These are phyloP conservation scores for Ranitomeya imitator DNA, from an alignment of 2,113 vertebrate species.

Conservation along the genomic window DNA sequence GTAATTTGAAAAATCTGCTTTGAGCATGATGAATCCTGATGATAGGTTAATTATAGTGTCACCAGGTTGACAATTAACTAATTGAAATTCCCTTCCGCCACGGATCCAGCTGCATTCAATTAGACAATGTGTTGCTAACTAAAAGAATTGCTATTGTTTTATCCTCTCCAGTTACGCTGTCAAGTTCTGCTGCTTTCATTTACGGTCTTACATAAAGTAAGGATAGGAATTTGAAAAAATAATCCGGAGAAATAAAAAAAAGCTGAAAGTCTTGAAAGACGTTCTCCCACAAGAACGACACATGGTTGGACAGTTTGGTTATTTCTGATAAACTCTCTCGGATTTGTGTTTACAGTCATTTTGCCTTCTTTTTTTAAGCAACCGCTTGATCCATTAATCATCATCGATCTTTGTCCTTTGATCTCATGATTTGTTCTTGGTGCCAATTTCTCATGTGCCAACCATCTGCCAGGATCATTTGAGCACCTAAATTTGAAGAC, in stretches of 20 bases:
- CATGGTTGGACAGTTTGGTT: neutral
- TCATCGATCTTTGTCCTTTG: too few relatives aligned
- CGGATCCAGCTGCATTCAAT: conserved; percentile 71
- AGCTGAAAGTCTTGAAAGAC: neutral
- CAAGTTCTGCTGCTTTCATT: conserved; percentile 4
- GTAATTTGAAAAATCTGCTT: conserved; percentile 68
- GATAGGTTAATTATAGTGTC: conserved; percentile 70
- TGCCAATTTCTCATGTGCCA: too few relatives aligned
- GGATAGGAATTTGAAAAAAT: neutral
- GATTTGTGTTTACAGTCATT: too few relatives aligned
- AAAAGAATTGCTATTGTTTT: conserved; percentile 58
- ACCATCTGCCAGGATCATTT: too few relatives aligned
- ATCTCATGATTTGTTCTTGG: too few relatives aligned
- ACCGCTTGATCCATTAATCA: too few relatives aligned
- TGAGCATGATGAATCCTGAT: conserved; percentile 69
- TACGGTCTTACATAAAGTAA: neutral
- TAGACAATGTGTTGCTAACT: conserved; percentile 59
- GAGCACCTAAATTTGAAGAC: too few relatives aligned
- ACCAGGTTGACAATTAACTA: conserved; percentile 73
- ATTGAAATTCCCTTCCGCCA: conserved; percentile 67
- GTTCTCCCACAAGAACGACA: neutral
- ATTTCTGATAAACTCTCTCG: neutral
- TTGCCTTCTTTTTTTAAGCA: too few relatives aligned
- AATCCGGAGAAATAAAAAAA: neutral
- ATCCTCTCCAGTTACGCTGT: conserved; percentile 33